Conservation (phyloP, 2,888 invertebrate species). For the Lasioglossum villosulum region DNA sequence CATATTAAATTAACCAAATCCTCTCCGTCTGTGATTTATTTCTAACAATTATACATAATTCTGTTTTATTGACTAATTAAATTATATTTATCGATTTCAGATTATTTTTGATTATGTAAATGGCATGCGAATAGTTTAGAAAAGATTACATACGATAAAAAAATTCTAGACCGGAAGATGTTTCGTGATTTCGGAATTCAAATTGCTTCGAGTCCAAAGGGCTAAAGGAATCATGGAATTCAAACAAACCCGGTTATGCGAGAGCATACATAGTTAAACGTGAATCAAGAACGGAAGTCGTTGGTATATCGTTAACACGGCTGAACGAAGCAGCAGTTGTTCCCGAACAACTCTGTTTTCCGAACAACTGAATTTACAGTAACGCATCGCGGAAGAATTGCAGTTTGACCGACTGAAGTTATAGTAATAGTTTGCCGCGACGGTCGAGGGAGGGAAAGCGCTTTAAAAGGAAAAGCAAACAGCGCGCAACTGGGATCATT, state of each 20-base stretch:
- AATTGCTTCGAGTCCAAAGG: too few relatives aligned
- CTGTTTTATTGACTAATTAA: too few relatives aligned
- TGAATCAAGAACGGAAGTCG: not conserved
- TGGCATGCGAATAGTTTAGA: too few relatives aligned
- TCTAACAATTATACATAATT: too few relatives aligned
- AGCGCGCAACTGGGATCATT: conserved; percentile 42
- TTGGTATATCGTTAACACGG: not conserved
- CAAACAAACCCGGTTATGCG: not conserved
- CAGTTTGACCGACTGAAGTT: conserved; percentile 44
- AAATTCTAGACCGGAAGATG: too few relatives aligned
- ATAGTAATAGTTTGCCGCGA: conserved; percentile 19
- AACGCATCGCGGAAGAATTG: conserved; percentile 38
- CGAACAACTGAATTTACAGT: conserved; percentile 18
- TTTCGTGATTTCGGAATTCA: too few relatives aligned
- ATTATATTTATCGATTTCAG: too few relatives aligned
- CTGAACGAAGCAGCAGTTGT: not conserved
- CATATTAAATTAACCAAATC: too few relatives aligned
- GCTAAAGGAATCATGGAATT: not conserved
- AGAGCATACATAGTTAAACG: not conserved
- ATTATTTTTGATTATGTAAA: too few relatives aligned
- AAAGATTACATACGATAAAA: too few relatives aligned
- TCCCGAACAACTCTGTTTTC: conserved; percentile 3
- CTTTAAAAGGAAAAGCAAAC: conserved; percentile 40
- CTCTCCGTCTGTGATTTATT: too few relatives aligned
- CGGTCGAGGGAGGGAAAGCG: not conserved